A percentile compares a stretch with the other conserved stretches of the same genome.
These are phyloP conservation scores for Drosophila lacertosa DNA, from an alignment of 1,140 invertebrate species.

Conservation along the genomic window DNA sequence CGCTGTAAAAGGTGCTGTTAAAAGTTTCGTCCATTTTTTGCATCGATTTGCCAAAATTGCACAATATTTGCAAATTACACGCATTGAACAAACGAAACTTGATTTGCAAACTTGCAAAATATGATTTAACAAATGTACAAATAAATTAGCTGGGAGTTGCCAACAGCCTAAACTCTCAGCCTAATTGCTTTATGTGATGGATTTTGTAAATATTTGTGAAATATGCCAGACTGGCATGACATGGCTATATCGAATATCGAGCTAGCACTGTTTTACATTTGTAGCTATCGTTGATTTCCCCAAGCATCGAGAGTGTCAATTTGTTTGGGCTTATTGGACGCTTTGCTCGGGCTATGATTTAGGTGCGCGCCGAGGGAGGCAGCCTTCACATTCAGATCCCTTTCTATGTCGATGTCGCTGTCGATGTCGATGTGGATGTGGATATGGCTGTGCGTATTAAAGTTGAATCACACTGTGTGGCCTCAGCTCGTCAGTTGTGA, in stretches of 20 bases:
- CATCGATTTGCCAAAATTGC: constrained; percentile 15
- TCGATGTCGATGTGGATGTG: constrained; percentile 24
- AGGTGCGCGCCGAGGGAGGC: constrained; percentile 57
- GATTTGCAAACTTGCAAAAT: constrained; percentile 9
- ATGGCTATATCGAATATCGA: not conserved
- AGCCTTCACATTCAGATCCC: constrained; percentile 5
- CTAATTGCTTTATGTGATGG: constrained; percentile 39
- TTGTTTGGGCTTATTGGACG: constrained; percentile 63
- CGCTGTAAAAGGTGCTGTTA: not conserved
- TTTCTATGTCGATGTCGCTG: constrained; percentile 17
- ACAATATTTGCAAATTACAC: not conserved
- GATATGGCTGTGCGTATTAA: constrained; percentile 36
- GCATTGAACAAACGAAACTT: not conserved
- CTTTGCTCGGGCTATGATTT: constrained; percentile 66
- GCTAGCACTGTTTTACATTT: constrained; percentile 49
- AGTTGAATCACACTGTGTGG: constrained; percentile 32
- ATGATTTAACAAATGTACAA: constrained; percentile 22
- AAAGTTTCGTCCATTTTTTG: constrained; percentile 7
- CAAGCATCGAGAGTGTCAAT: constrained; percentile 74
- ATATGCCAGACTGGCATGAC: not conserved
- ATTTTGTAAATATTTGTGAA: constrained; percentile 10
- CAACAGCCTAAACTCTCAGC: not conserved
- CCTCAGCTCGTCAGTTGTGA: constrained; percentile 55
- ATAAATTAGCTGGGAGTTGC: constrained; percentile 14
- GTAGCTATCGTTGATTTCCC: constrained; percentile 65